Conservation (phyloP, 2,888 invertebrate genomes). For the Ophioninae sp. region DNA sequence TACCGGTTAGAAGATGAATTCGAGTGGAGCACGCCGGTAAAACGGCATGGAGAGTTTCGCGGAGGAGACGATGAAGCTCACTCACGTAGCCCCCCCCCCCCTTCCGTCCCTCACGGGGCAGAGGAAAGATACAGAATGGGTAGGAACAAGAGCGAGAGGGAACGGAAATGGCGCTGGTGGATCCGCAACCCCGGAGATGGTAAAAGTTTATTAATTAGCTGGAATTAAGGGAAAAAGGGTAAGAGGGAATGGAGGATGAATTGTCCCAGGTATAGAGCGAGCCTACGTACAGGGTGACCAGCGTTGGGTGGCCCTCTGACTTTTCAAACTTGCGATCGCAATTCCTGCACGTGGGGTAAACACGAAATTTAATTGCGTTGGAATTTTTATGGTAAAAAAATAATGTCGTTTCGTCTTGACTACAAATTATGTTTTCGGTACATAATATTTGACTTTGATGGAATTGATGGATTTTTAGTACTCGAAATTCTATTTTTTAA, state of each 20-base stretch:
- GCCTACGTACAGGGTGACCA: too few relatives aligned
- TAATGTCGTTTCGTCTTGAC: too few relatives aligned
- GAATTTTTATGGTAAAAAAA: too few relatives aligned
- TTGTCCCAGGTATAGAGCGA: conserved; percentile 31
- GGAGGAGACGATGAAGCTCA: conserved; percentile 70
- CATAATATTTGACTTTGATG: too few relatives aligned
- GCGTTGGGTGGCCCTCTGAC: too few relatives aligned
- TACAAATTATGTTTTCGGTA: too few relatives aligned
- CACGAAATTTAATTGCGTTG: too few relatives aligned
- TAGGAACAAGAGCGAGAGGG: conserved; percentile 32
- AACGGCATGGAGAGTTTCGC: conserved; percentile 61
- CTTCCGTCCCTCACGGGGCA: conserved; percentile 28
- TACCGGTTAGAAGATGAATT: conserved; percentile 64
- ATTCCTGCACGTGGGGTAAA: too few relatives aligned
- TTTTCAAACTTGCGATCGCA: too few relatives aligned
- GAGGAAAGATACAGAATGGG: conserved; percentile 51
- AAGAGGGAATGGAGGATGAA: conserved; percentile 50
- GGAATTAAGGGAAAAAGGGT: conserved; percentile 73
- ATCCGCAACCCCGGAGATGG: conserved; percentile 67
- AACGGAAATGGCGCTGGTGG: conserved; percentile 42
- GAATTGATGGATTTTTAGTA: too few relatives aligned
- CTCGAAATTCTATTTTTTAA: too few relatives aligned
- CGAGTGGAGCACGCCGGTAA: conserved; percentile 54
- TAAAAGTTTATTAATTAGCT: conserved; percentile 79
- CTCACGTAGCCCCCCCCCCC: conserved; percentile 53